These are phyloP conservation scores for Erebia epiphron DNA, from an alignment of 2,888 invertebrate species.

Conservation along the genomic window DNA sequence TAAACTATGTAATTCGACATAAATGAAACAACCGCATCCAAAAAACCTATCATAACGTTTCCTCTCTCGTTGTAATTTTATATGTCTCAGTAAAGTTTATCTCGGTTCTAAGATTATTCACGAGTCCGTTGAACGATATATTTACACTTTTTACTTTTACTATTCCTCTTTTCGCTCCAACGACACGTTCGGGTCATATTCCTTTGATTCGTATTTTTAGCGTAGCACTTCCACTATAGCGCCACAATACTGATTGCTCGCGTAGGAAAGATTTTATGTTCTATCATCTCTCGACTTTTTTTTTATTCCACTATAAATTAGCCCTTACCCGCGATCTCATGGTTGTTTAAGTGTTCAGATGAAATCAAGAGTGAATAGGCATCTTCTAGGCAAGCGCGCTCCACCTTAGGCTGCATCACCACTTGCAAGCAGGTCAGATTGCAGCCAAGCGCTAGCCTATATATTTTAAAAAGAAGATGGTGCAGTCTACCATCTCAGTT, in stretches of 20 bases:
- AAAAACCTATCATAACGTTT: slow-evolving; percentile 40
- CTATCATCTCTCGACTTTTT: too few relatives aligned
- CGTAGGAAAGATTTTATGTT: slow-evolving; percentile 1
- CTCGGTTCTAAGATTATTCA: slow-evolving; percentile 67
- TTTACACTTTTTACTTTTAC: slow-evolving; percentile 55
- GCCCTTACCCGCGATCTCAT: too few relatives aligned
- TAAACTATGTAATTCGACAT: too few relatives aligned
- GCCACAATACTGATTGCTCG: slow-evolving; percentile 15
- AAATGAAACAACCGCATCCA: slow-evolving; percentile 41
- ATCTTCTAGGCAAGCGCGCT: too few relatives aligned
- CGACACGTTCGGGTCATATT: slow-evolving; percentile 50
- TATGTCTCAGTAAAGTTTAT: slow-evolving; percentile 67
- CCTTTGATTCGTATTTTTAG: slow-evolving; percentile 51
- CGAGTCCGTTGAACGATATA: slow-evolving; percentile 72
- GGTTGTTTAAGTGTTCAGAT: too few relatives aligned
- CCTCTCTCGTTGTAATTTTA: slow-evolving; percentile 51
- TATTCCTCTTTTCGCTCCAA: slow-evolving; percentile 46
- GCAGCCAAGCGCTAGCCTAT: too few relatives aligned
- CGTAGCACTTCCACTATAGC: neutral
- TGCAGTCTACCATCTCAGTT: too few relatives aligned
- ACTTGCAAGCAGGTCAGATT: too few relatives aligned
- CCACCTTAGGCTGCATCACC: too few relatives aligned
- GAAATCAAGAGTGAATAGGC: too few relatives aligned
- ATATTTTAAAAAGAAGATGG: too few relatives aligned
- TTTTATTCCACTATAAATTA: too few relatives aligned